Evolutionary conservation across 2,888 invertebrate genomes (phyloP).

Genomic region (Periphyllus acericola): DNA sequence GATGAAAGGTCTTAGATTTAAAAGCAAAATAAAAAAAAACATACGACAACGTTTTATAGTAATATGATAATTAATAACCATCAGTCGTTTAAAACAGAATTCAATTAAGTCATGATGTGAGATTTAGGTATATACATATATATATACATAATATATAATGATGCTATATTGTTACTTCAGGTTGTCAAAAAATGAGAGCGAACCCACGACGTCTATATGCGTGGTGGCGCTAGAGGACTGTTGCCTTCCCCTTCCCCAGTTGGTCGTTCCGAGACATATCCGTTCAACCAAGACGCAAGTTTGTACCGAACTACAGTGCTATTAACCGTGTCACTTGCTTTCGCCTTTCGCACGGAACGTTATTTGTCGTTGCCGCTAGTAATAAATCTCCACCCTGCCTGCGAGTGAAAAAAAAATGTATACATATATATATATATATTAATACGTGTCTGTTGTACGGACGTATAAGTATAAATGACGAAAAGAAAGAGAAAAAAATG

Average conservation of each 20-base stretch:
- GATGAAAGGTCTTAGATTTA: no score
- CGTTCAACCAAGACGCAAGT: conserved; percentile 56
- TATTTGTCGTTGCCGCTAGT: conserved; percentile 56
- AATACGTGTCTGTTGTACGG: not conserved
- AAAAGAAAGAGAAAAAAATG: conserved; percentile 5
- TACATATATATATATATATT: conserved; percentile 2
- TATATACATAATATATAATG: no score
- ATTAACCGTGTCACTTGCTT: conserved; percentile 58
- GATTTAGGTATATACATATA: no score
- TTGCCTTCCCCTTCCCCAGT: not conserved
- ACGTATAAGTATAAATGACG: not conserved
- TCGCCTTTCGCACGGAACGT: conserved; percentile 41
- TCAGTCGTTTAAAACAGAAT: not conserved
- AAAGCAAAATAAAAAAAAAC: no score
- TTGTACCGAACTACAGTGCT: conserved; percentile 49
- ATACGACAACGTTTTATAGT: no score
- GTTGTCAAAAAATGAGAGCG: not conserved
- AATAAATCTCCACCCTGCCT: conserved; percentile 50
- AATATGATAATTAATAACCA: not conserved
- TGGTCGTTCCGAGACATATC: conserved; percentile 17
- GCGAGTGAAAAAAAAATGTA: not conserved
- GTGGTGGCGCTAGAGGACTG: not conserved
- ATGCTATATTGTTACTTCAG: not conserved
- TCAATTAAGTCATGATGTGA: not conserved
- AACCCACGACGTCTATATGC: not conserved